Evolutionary conservation across 2,888 invertebrate genomes (phyloP), one percentile per base, ranked within the genome.

Genomic region (Hylaea fasciaria): DNA sequence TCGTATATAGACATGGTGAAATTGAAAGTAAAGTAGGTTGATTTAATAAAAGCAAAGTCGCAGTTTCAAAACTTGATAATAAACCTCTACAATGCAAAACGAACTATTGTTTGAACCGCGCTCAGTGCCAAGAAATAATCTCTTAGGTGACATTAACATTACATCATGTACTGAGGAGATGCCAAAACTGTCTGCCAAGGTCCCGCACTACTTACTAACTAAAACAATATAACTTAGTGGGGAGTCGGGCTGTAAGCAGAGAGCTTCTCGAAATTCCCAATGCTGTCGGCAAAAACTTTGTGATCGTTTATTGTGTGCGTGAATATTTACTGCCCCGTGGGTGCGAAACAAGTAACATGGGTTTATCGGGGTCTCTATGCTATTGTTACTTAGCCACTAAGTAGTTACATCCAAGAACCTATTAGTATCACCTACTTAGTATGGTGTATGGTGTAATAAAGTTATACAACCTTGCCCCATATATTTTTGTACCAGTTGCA

Each of bases 61-160:
- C 2, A 22, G 22, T 22, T 22, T 22, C 22, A 22, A 22, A 3
- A 22, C 22, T 22, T 22, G 5, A 22, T 22, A 22, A 22, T 40
- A 48, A 57, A 55, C 45, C 35, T 35, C 43, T 40, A 46, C 52
- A 53, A 62, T 54, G 39, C 51, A 50, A 60, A 66, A 48, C 55
- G 59, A 51, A 55, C 51, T 82, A 81, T 80, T 78, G 76, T 78
- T 78, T 74, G 78, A 76, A 73, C 80, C 81, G 76, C 80, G 84
- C 83, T 79, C 82, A 76, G 81, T 88, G 91, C 91, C 91, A 90
- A 91, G 87, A 86, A 87, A 89, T 91, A 91, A 91, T 90, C 89
- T 90, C 86, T 82, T 83, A 87, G 76, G 82, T 86, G 89, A 90
- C 89, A 89, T 85, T 87, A 89, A 85, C 89, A 90, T n/a, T 91